Evolutionary conservation across 2,113 vertebrate genomes (phyloP).

Genomic region (Microcebus tavaratra): DNA sequence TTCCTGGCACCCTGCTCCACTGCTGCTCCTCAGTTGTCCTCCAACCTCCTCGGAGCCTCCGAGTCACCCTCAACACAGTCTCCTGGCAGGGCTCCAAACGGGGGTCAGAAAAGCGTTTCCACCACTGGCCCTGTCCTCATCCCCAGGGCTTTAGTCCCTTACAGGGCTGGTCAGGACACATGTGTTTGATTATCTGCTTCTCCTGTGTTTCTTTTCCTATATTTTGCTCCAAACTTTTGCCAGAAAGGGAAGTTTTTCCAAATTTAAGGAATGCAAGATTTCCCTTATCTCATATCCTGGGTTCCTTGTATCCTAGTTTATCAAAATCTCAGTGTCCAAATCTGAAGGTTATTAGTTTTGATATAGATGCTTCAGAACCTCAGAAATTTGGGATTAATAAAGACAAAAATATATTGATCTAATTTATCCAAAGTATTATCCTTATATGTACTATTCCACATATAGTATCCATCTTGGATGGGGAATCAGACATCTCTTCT

Average conservation of each 20-base stretch:
- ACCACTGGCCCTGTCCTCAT: not conserved
- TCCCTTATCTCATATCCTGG: not conserved
- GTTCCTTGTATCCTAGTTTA: not conserved
- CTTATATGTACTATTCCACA: not conserved
- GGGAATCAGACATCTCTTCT: not conserved
- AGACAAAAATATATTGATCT: not conserved
- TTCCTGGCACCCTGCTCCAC: not conserved
- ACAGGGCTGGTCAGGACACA: not conserved
- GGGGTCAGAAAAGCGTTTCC: not conserved
- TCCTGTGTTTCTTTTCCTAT: not conserved
- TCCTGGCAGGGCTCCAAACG: not conserved
- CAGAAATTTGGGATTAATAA: not conserved
- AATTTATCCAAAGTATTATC: not conserved
- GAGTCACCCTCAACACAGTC: not conserved
- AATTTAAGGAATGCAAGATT: not conserved
- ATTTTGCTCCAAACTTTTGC: not conserved
- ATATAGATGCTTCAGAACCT: not conserved
- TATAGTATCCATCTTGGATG: not conserved
- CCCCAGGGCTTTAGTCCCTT: not conserved
- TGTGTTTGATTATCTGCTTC: not conserved
- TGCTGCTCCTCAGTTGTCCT: not conserved
- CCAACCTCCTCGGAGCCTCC: not conserved
- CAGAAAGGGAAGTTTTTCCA: not conserved
- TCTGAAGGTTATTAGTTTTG: not conserved
- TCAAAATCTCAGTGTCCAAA: not conserved